These are phyloP conservation scores for Onychomys torridus DNA, from an alignment of 2,797 vertebrate genomes.

Conservation along the genomic window DNA sequence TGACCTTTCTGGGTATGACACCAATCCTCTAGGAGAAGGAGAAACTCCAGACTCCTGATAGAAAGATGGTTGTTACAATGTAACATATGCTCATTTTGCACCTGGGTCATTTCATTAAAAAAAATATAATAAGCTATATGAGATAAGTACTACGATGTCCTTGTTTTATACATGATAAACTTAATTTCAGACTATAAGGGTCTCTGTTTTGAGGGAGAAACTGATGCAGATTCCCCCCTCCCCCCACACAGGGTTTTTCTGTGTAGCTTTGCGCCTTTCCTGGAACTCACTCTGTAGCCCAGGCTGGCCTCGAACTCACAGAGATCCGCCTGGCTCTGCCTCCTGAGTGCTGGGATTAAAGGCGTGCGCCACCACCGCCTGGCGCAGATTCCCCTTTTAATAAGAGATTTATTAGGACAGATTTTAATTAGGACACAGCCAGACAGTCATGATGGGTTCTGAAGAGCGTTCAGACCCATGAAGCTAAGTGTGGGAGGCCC, in stretches of 20 bases:
- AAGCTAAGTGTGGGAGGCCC: background rate
- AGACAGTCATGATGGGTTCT: background rate
- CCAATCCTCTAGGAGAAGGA: background rate
- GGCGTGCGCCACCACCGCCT: too few species aligned
- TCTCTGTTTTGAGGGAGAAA: background rate
- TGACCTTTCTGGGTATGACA: background rate
- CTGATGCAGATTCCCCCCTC: background rate
- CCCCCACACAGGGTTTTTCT: too few species aligned
- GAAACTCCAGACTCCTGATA: too few species aligned
- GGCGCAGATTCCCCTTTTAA: too few species aligned
- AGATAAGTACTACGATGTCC: background rate
- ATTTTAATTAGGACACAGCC: background rate
- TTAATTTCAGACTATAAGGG: background rate
- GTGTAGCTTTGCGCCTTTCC: too few species aligned
- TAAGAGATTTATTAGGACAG: background rate
- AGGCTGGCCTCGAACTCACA: too few species aligned
- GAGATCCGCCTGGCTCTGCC: too few species aligned
- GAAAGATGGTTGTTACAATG: background rate
- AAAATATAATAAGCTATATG: background rate
- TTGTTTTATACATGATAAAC: background rate
- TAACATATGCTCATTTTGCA: background rate
- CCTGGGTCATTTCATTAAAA: background rate
- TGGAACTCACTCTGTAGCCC: too few species aligned
- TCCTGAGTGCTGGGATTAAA: too few species aligned
- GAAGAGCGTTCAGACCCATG: background rate